Evolutionary conservation across 2,888 invertebrate species (phyloP).

Genomic region (Xiphydria camelus): DNA sequence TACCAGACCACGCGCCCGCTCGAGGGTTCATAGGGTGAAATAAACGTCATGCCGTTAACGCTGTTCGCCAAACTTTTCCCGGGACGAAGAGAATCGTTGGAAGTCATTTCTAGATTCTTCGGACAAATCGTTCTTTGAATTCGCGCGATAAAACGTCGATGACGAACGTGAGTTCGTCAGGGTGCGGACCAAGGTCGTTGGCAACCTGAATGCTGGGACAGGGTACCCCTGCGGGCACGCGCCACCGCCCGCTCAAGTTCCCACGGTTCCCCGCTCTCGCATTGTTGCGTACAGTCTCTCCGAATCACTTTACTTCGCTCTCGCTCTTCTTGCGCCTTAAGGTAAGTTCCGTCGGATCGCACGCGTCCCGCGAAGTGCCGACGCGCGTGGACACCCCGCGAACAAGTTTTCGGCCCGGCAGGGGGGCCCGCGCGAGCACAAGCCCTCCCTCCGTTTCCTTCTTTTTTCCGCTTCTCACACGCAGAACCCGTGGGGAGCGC

Average conservation of each 20-base stretch:
- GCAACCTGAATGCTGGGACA: constrained; percentile 97
- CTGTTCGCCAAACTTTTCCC: no score
- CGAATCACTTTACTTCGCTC: constrained; percentile 15
- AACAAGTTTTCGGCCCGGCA: constrained; percentile 11
- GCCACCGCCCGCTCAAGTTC: constrained; percentile 40
- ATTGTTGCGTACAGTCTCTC: constrained; percentile 8
- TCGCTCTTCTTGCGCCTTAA: constrained; percentile 18
- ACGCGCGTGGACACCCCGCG: not conserved
- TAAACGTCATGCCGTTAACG: no score
- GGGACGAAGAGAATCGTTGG: no score
- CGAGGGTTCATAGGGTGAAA: no score
- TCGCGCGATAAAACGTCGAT: no score
- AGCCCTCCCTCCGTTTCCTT: constrained; percentile 14
- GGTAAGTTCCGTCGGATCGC: constrained; percentile 17
- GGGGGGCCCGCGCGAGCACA: constrained; percentile 16
- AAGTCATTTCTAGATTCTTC: no score
- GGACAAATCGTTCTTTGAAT: no score
- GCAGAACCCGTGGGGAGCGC: constrained; percentile 71
- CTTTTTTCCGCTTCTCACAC: constrained; percentile 13
- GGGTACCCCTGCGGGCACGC: constrained; percentile 81
- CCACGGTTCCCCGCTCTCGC: constrained; percentile 14
- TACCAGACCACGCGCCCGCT: no score
- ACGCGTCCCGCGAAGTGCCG: constrained; percentile 7
- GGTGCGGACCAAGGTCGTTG: constrained; percentile 38
- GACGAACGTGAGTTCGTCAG: not conserved